Conservation (phyloP, 1,140 invertebrate species). For the Aricia agestis region DNA sequence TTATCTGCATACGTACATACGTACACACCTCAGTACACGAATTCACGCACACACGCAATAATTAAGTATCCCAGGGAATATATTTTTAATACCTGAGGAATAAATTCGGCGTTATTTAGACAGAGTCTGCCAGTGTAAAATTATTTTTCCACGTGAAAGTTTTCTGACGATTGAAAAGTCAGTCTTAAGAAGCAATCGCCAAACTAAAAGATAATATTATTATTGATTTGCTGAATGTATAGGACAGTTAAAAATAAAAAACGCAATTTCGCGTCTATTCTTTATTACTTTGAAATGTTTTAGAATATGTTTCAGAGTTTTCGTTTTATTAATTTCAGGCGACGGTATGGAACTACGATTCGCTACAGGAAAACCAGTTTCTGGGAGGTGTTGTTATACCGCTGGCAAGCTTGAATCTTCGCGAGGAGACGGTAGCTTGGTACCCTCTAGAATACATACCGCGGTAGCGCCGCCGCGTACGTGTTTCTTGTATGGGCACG, state of each 20-base stretch:
- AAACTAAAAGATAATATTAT: too few species aligned
- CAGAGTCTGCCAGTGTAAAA: too few species aligned
- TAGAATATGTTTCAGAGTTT: not conserved
- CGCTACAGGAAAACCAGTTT: slow-evolving; percentile 96
- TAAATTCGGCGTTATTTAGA: too few species aligned
- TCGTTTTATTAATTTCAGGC: slow-evolving; percentile 66
- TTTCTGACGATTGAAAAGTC: too few species aligned
- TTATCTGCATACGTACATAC: not conserved
- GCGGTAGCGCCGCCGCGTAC: slow-evolving; percentile 65
- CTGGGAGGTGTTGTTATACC: slow-evolving; percentile 91
- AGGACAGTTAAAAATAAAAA: too few species aligned
- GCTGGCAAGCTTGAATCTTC: slow-evolving; percentile 82
- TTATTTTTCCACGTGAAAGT: too few species aligned
- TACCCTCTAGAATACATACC: slow-evolving; percentile 82
- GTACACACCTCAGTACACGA: too few species aligned
- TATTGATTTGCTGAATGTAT: too few species aligned
- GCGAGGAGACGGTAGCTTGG: slow-evolving; percentile 87
- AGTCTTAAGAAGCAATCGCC: too few species aligned
- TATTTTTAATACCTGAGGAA: too few species aligned
- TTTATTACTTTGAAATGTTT: not conserved
- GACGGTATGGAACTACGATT: slow-evolving; percentile 96
- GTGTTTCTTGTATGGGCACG: slow-evolving; percentile 41
- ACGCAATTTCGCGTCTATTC: not conserved
- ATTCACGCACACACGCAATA: too few species aligned
- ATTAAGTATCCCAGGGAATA: too few species aligned